Conservation (phyloP, 2,113 vertebrate species). For the Mohoua ochrocephala region DNA sequence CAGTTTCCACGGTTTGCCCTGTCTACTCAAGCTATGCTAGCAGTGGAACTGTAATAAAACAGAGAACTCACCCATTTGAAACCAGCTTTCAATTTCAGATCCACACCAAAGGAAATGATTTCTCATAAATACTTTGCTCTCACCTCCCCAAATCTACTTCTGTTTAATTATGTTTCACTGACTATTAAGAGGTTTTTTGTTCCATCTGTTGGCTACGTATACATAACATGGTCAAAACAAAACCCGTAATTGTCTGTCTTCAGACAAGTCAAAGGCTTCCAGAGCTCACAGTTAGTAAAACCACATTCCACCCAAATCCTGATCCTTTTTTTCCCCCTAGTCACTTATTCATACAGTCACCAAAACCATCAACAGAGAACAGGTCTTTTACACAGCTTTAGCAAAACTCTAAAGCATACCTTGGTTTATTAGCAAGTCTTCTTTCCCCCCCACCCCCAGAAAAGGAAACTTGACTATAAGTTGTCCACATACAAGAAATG, state of each 20-base stretch:
- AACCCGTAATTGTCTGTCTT: neutral
- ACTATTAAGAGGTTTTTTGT: neutral
- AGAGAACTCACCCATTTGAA: neutral
- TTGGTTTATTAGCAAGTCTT: neutral
- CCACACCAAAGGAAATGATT: neutral
- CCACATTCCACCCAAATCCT: neutral
- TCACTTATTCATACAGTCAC: neutral
- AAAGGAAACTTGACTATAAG: neutral
- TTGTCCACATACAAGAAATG: neutral
- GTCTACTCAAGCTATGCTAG: neutral
- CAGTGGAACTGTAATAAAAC: neutral
- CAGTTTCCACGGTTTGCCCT: neutral
- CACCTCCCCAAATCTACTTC: neutral
- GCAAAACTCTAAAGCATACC: neutral
- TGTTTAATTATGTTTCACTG: neutral
- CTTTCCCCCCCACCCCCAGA: too few species aligned
- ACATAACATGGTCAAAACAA: neutral
- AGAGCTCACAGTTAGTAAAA: neutral
- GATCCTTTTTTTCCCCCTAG: neutral
- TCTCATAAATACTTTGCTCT: neutral
- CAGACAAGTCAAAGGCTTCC: neutral
- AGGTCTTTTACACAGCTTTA: neutral
- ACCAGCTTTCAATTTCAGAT: neutral
- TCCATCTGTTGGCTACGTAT: neutral
- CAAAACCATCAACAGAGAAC: neutral